A percentile compares a stretch with the other conserved stretches of the same genome.
These are phyloP conservation scores for Micromys minutus DNA, from an alignment of 2,113 vertebrate species.

Conservation along the genomic window DNA sequence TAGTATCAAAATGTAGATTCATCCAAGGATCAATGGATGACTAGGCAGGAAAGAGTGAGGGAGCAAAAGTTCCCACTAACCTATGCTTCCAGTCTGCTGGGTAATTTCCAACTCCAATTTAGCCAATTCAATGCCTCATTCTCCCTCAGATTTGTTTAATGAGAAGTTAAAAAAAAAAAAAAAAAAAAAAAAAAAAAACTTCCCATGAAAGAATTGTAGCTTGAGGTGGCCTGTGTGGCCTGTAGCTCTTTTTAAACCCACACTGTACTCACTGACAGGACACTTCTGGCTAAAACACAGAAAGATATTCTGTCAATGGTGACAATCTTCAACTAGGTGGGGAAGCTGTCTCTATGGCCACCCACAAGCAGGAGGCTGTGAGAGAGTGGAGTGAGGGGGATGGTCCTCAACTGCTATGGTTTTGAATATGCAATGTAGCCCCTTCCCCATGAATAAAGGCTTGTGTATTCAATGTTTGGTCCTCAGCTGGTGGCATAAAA, in stretches of 20 bases:
- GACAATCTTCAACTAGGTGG: background rate
- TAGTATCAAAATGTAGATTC: background rate
- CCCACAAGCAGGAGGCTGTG: background rate
- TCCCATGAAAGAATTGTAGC: background rate
- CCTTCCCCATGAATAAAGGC: background rate
- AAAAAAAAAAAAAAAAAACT: background rate
- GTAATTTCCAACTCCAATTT: background rate
- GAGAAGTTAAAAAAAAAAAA: conserved; percentile 37
- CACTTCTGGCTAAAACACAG: background rate
- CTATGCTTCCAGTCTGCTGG: background rate
- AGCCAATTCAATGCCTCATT: background rate
- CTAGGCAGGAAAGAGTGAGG: background rate
- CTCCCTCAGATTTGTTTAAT: background rate
- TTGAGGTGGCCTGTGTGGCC: background rate
- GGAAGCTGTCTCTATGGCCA: background rate
- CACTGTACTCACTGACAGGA: background rate
- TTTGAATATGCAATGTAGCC: background rate
- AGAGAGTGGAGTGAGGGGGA: fast-evolving
- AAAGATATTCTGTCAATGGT: background rate
- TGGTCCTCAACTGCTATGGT: background rate
- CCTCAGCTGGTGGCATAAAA: background rate
- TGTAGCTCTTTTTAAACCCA: background rate
- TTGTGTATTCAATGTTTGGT: background rate
- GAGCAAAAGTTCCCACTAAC: background rate
- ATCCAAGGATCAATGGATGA: background rate